Evolutionary conservation across 2,797 vertebrate genomes (phyloP).

Genomic region (Oophaga sylvatica): DNA sequence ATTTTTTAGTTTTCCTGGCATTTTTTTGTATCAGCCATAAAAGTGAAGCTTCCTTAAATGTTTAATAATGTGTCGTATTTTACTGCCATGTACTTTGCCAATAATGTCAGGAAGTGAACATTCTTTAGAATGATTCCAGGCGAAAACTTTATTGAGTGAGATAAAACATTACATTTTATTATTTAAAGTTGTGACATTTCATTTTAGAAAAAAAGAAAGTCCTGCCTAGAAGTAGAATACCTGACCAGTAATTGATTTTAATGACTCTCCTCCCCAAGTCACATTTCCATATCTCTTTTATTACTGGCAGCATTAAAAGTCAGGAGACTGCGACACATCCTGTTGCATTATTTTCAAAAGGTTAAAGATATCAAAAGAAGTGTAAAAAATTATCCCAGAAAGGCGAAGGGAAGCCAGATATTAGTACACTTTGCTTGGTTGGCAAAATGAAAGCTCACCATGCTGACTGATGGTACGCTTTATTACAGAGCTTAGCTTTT

Average conservation of each 20-base stretch:
- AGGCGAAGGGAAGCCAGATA: slow-evolving; percentile 36
- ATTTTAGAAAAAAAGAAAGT: slow-evolving; percentile 51
- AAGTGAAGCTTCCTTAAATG: slow-evolving; percentile 25
- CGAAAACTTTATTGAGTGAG: slow-evolving; percentile 50
- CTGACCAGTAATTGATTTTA: slow-evolving; percentile 58
- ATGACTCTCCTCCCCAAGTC: slow-evolving; percentile 44
- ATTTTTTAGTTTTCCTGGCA: background rate
- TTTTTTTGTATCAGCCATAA: slow-evolving; percentile 16
- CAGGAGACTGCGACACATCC: slow-evolving; percentile 35
- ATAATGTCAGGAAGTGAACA: slow-evolving; percentile 57
- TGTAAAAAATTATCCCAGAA: slow-evolving; percentile 29
- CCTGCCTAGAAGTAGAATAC: slow-evolving; percentile 47
- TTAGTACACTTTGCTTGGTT: slow-evolving; percentile 6
- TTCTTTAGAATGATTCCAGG: slow-evolving; percentile 52
- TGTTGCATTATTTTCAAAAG: slow-evolving; percentile 55
- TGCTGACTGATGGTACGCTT: background rate
- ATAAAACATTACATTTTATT: slow-evolving; percentile 61
- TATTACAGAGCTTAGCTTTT: slow-evolving; percentile 17
- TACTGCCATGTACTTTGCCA: slow-evolving; percentile 50
- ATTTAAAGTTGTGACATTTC: slow-evolving; percentile 61
- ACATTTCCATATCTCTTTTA: slow-evolving; percentile 53
- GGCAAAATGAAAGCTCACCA: slow-evolving; percentile 19
- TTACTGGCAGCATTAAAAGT: slow-evolving; percentile 58
- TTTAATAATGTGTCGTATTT: slow-evolving; percentile 42
- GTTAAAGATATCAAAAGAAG: slow-evolving; percentile 56